Base-by-base conservation (phyloP, 2,888 invertebrate genomes). In the Plagiodera versicolora region DNA sequence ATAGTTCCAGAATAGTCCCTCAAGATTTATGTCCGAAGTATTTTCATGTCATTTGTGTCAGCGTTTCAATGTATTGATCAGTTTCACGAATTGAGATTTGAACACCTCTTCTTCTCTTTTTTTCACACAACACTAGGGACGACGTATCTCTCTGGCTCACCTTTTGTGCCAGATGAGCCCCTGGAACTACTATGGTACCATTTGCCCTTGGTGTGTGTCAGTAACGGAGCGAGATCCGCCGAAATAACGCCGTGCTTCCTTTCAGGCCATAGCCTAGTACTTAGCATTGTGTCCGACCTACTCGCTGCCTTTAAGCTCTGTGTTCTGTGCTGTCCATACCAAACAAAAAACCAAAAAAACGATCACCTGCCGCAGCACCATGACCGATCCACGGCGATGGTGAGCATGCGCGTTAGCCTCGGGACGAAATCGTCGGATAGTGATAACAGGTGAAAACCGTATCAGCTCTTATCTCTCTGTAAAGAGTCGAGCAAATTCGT, bases 391-490 rank as follows among this genome's bases (percentile, higher is more conserved):
- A 67, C 46, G 64, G 63, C 64, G 64, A 66, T 61, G 56, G 66
- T 66, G 65, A 32, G 20, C 32, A 58, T 54, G 44, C 30, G 45
- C 46, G 48, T 44, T 58, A 52, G 65, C 65, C 66, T 69, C 66
- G 69, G 67, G 60, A 30, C 46, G 50, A 48, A 49, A 61, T 53
- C 59, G 35, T 67, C 64, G 63, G 58, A 66, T 60, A 65, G 73
- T 66, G 73, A 73, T 72, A 72, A 71, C 71, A 71, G 70, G 71
- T 72, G 71, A 66, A n/a, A n/a, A 67, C 54, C 17, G 67, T 72
- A 73, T 74, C 73, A 74, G 72, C 3, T 14, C n/a, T 39, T 39
- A 39, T 39, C 39, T 9, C 39, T 39, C 39, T 39, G 14, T 32
- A 32, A 14, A 39, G 39, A 48, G 20, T 48, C 47, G 50, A 49